Base-by-base conservation (phyloP, 2,888 invertebrate genomes). In the Tricholauxania praeusta region DNA sequence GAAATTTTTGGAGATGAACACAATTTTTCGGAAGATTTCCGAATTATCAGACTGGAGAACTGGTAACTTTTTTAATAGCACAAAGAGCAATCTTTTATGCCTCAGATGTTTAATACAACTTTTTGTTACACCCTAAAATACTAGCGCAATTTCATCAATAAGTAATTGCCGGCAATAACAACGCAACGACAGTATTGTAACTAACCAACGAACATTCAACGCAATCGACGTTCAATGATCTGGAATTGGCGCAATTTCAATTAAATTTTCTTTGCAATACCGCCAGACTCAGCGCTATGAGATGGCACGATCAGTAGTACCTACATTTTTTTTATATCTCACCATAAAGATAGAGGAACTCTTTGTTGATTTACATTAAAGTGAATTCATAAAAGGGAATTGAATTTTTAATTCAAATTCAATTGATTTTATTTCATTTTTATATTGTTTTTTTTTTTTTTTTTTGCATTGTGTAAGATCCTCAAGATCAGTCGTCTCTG, bases 201-300 rank as follows among this genome's bases (percentile, higher is more conserved):
- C 55, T 15, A 12, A 15, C 55, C 17, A 55, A 17, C 10, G 22
- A 17, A 22, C 55, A 55, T 15, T 55, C 22, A 55, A 55, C 55
- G 39, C 39, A 39, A 39, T 55, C 55, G 55, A 12, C 55, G 55
- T 17, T 55, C 55, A 12, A 12, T 55, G 55, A 22, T 12, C 55
- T 55, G 55, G 55, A 55, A 55, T 55, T 55, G 55, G 55, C 55
- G 55, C 55, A 55, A 19, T 55, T 55, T 55, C 55, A 55, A 55
- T 55, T 55, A 55, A 55, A 19, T 55, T 22, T 22, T 55, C 53
- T 17, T 17, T 53, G 7, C 22, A 12, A 12, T 6, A 17, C 55
- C 55, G 19, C 17, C 17, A 15, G 19, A 17, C 55, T n/a, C n/a
- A 12, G 12, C 19, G 53, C 53, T 17, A 1, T 55, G 55, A 22